Evolutionary conservation across 2,797 vertebrate genomes (phyloP), one percentile per base, ranked within the genome.

Genomic region (Crenichthys baileyi): DNA sequence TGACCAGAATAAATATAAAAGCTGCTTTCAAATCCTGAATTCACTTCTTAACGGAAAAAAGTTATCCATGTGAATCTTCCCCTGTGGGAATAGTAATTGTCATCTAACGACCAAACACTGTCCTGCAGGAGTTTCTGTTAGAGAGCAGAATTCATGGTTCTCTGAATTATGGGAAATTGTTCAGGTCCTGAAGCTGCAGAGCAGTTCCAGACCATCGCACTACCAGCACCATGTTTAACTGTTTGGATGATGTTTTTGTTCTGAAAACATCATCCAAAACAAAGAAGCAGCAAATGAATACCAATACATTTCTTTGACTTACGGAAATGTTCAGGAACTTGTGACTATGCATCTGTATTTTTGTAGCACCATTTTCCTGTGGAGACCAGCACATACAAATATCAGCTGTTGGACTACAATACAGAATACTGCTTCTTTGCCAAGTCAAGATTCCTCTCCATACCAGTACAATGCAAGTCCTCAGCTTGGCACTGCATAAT

Each of bases 341-440:
- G 1, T 44, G 65, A n/a, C 8, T 79, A 26, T 67, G 7, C 50
- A 8, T 22, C 3, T 79, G 0, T 83, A 0, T 82, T 29, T 86
- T 61, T 79, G 22, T 20, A 95, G 94, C 50, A 48, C 29, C 53
- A 93, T 75, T 72, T 93, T 53, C 65, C 39, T 13, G 18, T 89
- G 67, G 9, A 0, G 3, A 73, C 67, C 29, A 61, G n/a, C 56
- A 11, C 1, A 0, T 88, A 85, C 80, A 88, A 78, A 55, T 88
- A 92, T 60, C 60, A 6, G 3, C 72, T 87, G 80, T 70, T 91
- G 84, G 84, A 90, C 0, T 88, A 90, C 48, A 56, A 86, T 7
- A 91, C 86, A 13, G 46, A 94, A 58, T 94, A 93, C 79, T 95
- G 94, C 88, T 95, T 95, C 82, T 93, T 92, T 60, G 94, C 90